Conservation (phyloP, 1,140 invertebrate genomes). For the Vanessa tameamea region DNA sequence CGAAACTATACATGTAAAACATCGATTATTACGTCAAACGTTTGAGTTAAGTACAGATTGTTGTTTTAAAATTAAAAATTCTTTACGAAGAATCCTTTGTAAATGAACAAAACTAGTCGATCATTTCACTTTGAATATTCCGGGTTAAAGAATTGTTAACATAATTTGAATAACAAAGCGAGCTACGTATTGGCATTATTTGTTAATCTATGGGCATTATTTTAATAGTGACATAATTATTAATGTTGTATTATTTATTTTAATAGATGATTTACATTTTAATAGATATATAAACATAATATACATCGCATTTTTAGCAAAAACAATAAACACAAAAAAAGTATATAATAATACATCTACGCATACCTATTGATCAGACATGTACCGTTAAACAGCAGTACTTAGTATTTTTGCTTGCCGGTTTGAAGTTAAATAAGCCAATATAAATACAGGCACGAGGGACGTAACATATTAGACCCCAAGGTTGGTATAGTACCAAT, state of each 20-base stretch:
- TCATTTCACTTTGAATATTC: not conserved
- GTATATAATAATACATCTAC: too few relatives aligned
- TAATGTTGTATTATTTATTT: not conserved
- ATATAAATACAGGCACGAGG: too few relatives aligned
- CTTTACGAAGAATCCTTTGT: not conserved
- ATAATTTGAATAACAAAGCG: not conserved
- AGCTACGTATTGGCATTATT: not conserved
- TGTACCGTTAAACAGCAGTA: too few relatives aligned
- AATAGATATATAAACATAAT: too few relatives aligned
- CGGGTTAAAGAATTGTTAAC: conserved; percentile 7
- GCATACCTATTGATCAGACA: too few relatives aligned
- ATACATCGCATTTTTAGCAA: too few relatives aligned
- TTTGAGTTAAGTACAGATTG: not conserved
- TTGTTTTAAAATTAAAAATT: conserved; percentile 1
- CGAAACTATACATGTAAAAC: not conserved
- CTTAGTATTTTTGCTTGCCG: too few relatives aligned
- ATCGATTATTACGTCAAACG: not conserved
- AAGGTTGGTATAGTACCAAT: too few relatives aligned
- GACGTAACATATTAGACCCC: too few relatives aligned
- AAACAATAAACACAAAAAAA: too few relatives aligned
- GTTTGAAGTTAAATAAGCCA: too few relatives aligned
- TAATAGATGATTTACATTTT: not conserved
- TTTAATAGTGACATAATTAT: not conserved
- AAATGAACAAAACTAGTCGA: not conserved
- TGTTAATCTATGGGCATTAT: not conserved